Base-by-base conservation (phyloP, 64 coral and sea anemone species). In the Catalaphyllia jardinei region DNA sequence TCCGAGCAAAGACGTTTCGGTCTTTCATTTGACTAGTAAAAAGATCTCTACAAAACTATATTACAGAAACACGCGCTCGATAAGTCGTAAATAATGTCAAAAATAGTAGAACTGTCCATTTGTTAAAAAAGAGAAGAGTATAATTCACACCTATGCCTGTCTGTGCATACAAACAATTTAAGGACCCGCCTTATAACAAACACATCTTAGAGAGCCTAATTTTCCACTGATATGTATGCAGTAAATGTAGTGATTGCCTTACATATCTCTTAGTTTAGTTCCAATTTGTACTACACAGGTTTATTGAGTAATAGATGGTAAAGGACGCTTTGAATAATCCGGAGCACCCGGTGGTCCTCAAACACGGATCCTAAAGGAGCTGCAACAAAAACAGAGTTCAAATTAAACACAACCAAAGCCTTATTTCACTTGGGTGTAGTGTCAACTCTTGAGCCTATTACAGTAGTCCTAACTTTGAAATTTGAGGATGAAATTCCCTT, bases 321-420 rank as follows among this genome's bases (percentile, higher is more conserved):
- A 61, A 80, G 22, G 13, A 27, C 3, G 30, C 1, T 52, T n/a
- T 12, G 42, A 46, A 46, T 46, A 9, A 61, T 17, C 24, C 14
- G n/a, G 28, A 18, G 15, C n/a, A 1, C 20, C 10, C 24, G 2
- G 78, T 7, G 31, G 55, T 31, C 50, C 50, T 85, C 33, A 85
- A 8, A 85, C 81, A 20, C 81, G 81, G 63, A 85, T 85, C 63
- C 81, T 85, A 20, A 85, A 85, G 20, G 81, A 85, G 35, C 81
- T 85, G 63, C 1, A 51, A 85, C 0, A 71, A 67, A 71, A 35
- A 54, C 42, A 71, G 29, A 63, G 65, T n/a, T 24, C 10, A 5
- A 28, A 12, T 49, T 49, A 49, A 69, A 22, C 12, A 16, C 27
- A 8, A 51, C 20, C 27, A 71, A 1, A 67, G 9, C 6, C 13